Conservation (phyloP, 2,113 vertebrate genomes). For the Pagrus major region DNA sequence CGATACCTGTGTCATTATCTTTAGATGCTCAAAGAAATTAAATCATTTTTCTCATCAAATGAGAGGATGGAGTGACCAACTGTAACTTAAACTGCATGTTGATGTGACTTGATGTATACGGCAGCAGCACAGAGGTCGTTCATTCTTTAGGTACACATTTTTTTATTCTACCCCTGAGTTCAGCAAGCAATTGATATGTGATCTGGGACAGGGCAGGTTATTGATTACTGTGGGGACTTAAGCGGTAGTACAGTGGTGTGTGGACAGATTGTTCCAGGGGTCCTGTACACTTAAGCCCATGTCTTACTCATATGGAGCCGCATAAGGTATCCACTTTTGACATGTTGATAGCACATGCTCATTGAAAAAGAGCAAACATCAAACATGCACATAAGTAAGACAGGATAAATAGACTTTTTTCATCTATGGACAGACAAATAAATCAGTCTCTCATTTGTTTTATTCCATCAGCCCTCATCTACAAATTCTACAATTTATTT, state of each 20-base stretch:
- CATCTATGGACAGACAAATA: background rate
- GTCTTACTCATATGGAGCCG: constrained; percentile 43
- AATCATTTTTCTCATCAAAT: background rate
- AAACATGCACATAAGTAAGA: constrained; percentile 21
- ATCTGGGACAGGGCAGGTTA: constrained; percentile 71
- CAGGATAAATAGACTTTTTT: constrained; percentile 29
- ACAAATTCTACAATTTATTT: background rate
- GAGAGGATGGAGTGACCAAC: constrained; percentile 5
- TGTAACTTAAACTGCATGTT: constrained; percentile 12
- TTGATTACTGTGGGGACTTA: constrained; percentile 78
- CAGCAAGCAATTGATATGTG: constrained; percentile 76
- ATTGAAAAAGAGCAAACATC: constrained; percentile 58
- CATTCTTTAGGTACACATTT: constrained; percentile 50
- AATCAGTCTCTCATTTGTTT: background rate
- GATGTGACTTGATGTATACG: constrained; percentile 27
- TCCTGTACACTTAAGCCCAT: constrained; percentile 59
- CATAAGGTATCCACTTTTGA: constrained; percentile 68
- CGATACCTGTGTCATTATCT: background rate
- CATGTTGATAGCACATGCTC: constrained; percentile 58
- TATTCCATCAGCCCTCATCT: background rate
- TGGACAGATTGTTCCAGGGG: constrained; percentile 64
- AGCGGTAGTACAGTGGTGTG: constrained; percentile 60
- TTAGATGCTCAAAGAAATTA: too few species aligned
- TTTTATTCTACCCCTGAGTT: constrained; percentile 62
- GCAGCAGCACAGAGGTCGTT: constrained; percentile 46